Evolutionary conservation across 2,113 vertebrate species (phyloP).

Genomic region (Apodemus speciosus): DNA sequence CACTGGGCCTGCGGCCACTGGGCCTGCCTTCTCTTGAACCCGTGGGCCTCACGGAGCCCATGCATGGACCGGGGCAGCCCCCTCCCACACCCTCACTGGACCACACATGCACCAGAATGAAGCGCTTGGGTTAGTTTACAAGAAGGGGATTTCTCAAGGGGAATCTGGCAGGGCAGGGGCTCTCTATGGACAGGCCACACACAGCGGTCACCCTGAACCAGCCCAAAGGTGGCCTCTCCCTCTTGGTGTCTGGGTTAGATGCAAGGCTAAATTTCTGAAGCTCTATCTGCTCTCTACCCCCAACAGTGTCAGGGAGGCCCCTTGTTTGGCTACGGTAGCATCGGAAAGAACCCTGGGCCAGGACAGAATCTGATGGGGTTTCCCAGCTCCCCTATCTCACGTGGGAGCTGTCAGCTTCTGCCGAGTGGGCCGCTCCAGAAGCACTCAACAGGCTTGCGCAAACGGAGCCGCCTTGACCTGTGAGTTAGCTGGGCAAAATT

Average conservation of each 20-base stretch:
- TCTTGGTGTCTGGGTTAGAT: not conserved
- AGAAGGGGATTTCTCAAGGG: not conserved
- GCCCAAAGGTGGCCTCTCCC: too few relatives aligned
- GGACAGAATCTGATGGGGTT: not conserved
- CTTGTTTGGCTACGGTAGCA: not conserved
- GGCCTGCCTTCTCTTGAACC: too few relatives aligned
- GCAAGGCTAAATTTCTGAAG: not conserved
- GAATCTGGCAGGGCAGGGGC: rapidly evolving
- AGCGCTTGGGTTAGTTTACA: not conserved
- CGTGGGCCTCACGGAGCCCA: too few relatives aligned
- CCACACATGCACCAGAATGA: too few relatives aligned
- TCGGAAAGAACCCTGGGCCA: too few relatives aligned
- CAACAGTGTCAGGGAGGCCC: not conserved
- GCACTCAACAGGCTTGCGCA: not conserved
- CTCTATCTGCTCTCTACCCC: not conserved
- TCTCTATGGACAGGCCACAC: not conserved
- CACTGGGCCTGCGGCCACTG: too few relatives aligned
- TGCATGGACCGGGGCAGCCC: not conserved
- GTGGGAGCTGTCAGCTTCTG: rapidly evolving
- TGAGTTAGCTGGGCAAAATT: not conserved
- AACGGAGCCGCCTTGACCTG: rapidly evolving
- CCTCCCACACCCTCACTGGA: not conserved
- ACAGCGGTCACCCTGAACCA: not conserved
- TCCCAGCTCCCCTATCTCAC: not conserved
- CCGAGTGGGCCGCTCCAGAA: not conserved